Base-by-base conservation (phyloP, 2,113 vertebrate genomes). In the Spea bombifrons region DNA sequence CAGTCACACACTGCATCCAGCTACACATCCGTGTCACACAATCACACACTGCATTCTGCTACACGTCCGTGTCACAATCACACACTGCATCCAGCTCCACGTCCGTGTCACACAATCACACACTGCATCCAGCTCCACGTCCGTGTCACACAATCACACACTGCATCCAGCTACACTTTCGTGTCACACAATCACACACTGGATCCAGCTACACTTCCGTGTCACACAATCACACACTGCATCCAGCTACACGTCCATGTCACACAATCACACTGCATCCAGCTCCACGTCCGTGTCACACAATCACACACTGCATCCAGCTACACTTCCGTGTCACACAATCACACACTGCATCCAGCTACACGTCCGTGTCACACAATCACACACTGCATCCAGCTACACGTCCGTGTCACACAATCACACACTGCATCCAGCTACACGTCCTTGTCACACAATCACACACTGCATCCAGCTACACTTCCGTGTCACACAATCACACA, bases 191-290 rank as follows among this genome's bases (percentile, higher is more conserved):
- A 10, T 17, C 67, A 69, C 67, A 69, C 67, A 69, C 17, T 8
- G 43, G 30, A 66, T 4, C 4, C n/a, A 16, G 63, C 7, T 30
- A 71, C 50, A 30, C 4, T 2, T 44, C 47, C 9, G 6, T 52
- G 6, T 52, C 72, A 63, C 59, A 49, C 73, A 75, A 46, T 65
- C 48, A 53, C 17, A 66, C 64, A 66, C 17, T 66, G 64, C 43
- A 44, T 3, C 9, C 2, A 61, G 4, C 61, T n/a, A n/a, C n/a
- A n/a, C n/a, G n/a, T n/a, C n/a, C n/a, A n/a, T n/a, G n/a, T n/a
- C n/a, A n/a, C n/a, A n/a, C n/a, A n/a, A n/a, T n/a, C n/a, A n/a
- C n/a, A 16, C 48, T 65, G 61, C 10, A 49, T 15, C 59, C 73
- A 49, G 7, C 46, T 6, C 17, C 7, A 64, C n/a, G 47, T 15